Percentiles rank a stretch among this genome's conserved stretches.
Evolutionary conservation across 2,888 invertebrate genomes (phyloP).

Genomic region (Bombylius major): DNA sequence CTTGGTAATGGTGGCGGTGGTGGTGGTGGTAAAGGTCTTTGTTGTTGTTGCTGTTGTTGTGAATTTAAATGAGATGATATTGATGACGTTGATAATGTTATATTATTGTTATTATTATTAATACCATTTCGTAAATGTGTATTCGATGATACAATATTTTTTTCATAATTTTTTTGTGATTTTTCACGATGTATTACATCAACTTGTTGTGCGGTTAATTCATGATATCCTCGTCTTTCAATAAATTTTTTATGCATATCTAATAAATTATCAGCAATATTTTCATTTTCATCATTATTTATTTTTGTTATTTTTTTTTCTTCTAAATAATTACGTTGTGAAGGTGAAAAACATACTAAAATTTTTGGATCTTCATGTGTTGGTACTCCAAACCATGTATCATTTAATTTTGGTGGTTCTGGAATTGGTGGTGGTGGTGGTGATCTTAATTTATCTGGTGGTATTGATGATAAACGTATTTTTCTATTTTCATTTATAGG

Average conservation of each 20-base stretch:
- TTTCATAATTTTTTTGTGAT: constrained; percentile 23
- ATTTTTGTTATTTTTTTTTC: constrained; percentile 41
- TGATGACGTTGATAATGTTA: constrained; percentile 19
- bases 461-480: constrained; percentile 16
- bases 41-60: neutral
- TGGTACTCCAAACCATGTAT: constrained; percentile 48
- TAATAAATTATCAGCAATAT: constrained; percentile 47
- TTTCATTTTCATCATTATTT: constrained; percentile 11
- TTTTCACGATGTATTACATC: constrained; percentile 23
- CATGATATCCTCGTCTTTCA: constrained; percentile 49
- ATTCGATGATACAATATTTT: constrained; percentile 14
- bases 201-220: constrained; percentile 30
- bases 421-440: constrained; percentile 34
- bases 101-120: neutral
- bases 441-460: constrained; percentile 13
- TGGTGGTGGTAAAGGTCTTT: constrained; percentile 20
- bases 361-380: constrained; percentile 47
- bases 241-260: constrained; percentile 58
- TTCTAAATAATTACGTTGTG: constrained; percentile 49
- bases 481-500: neutral
- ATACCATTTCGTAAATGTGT: neutral
- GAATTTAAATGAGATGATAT: constrained; percentile 1
- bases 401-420: constrained; percentile 26
- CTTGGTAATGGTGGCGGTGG: constrained; percentile 24
- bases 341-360: constrained; percentile 58